phyloP scores from a whole-genome alignment of 2,888 invertebrate species.

The Cerceris rybyensis region DNA sequence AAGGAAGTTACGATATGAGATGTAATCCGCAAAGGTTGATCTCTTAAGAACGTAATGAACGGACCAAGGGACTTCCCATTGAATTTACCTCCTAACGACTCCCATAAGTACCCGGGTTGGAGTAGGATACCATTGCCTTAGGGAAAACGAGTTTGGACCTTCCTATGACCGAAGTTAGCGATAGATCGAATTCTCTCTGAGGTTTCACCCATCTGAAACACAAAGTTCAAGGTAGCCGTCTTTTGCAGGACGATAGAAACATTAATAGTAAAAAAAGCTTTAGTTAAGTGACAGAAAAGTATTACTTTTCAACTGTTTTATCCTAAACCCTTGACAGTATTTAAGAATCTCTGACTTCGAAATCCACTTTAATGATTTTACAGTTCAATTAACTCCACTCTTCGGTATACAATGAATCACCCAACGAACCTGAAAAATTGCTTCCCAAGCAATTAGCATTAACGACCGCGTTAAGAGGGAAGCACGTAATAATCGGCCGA shows the following conservation, averaged over 20 bases:
- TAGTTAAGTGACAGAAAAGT: too few species aligned
- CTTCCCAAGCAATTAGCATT: slow-evolving; percentile 5
- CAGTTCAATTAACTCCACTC: slow-evolving; percentile 4
- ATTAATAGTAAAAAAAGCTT: too few species aligned
- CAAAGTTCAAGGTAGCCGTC: neutral
- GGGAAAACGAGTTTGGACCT: slow-evolving; percentile 30
- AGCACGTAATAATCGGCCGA: neutral
- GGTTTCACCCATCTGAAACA: neutral
- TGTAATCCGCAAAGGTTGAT: slow-evolving; percentile 57
- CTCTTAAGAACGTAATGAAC: slow-evolving; percentile 57
- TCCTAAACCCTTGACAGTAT: too few species aligned
- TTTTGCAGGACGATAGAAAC: neutral
- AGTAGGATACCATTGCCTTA: slow-evolving; percentile 30
- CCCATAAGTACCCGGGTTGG: slow-evolving; percentile 45
- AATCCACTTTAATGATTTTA: neutral
- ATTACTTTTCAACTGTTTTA: too few species aligned
- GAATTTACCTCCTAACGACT: slow-evolving; percentile 56
- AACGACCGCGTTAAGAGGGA: neutral
- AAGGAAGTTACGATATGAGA: slow-evolving; percentile 33
- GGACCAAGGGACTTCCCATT: slow-evolving; percentile 54
- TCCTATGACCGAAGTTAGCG: slow-evolving; percentile 8
- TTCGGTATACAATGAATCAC: neutral
- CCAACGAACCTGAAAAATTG: slow-evolving; percentile 9
- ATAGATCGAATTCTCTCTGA: slow-evolving; percentile 17
- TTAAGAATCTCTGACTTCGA: neutral